Evolutionary conservation across 2,888 invertebrate species (phyloP), one percentile per base, ranked within the genome.

Genomic region (Polyommatus iphigenia): DNA sequence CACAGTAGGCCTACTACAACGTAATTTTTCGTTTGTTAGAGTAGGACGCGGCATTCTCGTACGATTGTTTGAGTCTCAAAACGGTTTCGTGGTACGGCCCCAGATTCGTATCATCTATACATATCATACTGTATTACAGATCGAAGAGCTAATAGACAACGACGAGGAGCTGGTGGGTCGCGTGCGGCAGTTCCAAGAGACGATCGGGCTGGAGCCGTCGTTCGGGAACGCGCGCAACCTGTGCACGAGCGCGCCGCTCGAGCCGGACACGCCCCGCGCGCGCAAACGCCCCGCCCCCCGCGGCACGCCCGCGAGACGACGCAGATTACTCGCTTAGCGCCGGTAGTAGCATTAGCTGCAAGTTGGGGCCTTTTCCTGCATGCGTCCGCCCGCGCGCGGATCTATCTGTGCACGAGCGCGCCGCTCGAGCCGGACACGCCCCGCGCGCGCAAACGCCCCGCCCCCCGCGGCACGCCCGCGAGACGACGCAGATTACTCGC

Each of bases 191-290:
- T 93, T 93, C 87, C 91, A 92, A 77, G 87, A 88, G 83, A 90
- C 86, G 32, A 90, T 91, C 81, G 90, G 90, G 0, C 80, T 85
- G 78, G 86, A 89, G 85, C 82, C 87, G 71, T 84, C 86, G 71
- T 85, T 90, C 82, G 91, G 91, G 18, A 93, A 93, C 86, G 80
- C 87, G 76, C 90, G 93, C 77, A 93, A 93, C 85, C 87, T 93
- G 81, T 92, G 92, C 67, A 41, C 87, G 1, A 91, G 91, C 36
- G 90, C 90, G 81, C 89, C 91, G 81, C 89, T 90, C 84, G 92
- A 92, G 82, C 91, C 91, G 62, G 91, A 87, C 77, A 92, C 92
- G 78, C 92, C 92, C 80, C 86, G 86, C 78, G 84, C 87, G 32
- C 82, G 85, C 77, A 83, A 82, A 57, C 84, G 86, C 7, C 81